Percentiles rank a stretch among this genome's conserved stretches.
Evolutionary conservation across 2,113 vertebrate genomes (phyloP).

Genomic region (Vimba vimba): DNA sequence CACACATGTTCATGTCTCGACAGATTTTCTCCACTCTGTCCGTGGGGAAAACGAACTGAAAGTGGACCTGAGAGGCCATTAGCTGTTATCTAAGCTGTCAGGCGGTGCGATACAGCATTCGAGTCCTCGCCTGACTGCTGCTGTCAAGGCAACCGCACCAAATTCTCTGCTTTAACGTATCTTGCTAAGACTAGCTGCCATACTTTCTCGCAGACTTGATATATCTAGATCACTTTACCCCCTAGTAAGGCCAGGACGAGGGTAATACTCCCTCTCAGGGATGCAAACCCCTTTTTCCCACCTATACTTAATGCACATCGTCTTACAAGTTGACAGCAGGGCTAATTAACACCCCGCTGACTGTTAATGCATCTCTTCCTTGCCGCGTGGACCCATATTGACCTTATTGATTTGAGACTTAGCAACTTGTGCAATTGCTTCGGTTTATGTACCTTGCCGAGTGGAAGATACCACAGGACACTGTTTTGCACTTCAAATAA

Average conservation of each 20-base stretch:
- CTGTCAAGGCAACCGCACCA: conserved; percentile 32
- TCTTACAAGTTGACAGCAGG: not conserved
- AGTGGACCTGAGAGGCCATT: conserved; percentile 20
- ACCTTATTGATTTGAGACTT: conserved; percentile 1
- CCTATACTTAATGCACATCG: not conserved
- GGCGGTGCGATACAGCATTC: conserved; percentile 11
- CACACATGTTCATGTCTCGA: not conserved
- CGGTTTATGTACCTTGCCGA: not conserved
- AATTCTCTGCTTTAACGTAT: not conserved
- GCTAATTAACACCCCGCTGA: conserved; percentile 5
- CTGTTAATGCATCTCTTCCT: not conserved
- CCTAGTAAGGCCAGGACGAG: not conserved
- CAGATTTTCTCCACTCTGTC: not conserved
- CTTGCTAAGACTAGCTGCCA: not conserved
- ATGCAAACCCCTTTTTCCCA: not conserved
- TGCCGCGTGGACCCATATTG: not conserved
- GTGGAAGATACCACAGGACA: not conserved
- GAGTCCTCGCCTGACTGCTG: conserved; percentile 8
- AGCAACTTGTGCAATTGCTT: not conserved
- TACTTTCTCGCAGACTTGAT: not conserved
- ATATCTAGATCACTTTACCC: conserved; percentile 6
- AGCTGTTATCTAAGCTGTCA: conserved; percentile 37
- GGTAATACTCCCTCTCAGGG: not conserved
- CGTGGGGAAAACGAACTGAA: not conserved
- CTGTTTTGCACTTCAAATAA: not conserved